Base-by-base conservation (phyloP, 2,113 vertebrate species). In the Stegostoma tigrinum region DNA sequence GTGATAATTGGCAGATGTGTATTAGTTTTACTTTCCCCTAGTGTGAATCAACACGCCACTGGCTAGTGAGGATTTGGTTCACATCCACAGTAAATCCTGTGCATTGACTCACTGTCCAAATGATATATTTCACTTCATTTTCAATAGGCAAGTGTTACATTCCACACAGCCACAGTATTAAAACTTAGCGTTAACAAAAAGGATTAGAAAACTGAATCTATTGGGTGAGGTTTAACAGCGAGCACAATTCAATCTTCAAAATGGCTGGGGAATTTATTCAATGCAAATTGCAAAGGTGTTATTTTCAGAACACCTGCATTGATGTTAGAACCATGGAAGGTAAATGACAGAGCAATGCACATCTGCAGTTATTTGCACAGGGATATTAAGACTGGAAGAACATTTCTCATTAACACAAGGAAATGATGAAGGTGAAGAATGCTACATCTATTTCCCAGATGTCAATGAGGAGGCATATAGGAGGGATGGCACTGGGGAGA, bases 41-140 rank as follows among this genome's bases (percentile, higher is more conserved):
- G 87, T 90, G 52, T 90, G 52, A 61, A 90, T 61, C 48, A 90
- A 6, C 87, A 90, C 3, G 34, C 52, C 52, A 90, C 52, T 17
- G 87, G 48, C 52, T 52, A 90, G 87, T 30, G 52, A n/a, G 61
- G 87, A 61, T n/a, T 61, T 90, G 87, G 52, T 34, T 90, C 87
- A 61, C 52, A 90, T 90, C 52, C 87, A 30, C 52, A 34, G 52
- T 90, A 90, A 90, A 90, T 90, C 87, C 24, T 90, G 87, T 61
- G 87, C 27, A 34, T 30, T 90, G 87, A 90, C 87, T 90, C 87
- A 34, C 48, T 5, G 52, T 52, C 27, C 87, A 34, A 5, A 61
- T 61, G 87, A 90, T 30, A 90, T 17, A 14, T 30, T 90, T 87
- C 52, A n/a, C 14, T 90, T 90, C 87, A 55, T 61, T 34, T 90